These are phyloP conservation scores for Patella depressa DNA, from an alignment of 2,888 invertebrate genomes.

Conservation along the genomic window DNA sequence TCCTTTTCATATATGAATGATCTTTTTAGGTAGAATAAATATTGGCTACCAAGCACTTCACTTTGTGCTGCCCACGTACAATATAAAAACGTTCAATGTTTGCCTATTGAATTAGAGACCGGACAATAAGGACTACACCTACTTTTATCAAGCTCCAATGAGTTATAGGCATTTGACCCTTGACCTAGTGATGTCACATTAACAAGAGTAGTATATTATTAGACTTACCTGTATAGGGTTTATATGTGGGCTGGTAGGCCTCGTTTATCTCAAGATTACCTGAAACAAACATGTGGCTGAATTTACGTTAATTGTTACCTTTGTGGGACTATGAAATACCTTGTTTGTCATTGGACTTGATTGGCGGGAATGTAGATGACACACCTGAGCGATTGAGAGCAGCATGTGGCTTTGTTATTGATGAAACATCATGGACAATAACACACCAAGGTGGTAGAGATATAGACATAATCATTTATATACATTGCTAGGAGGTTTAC, in stretches of 20 bases:
- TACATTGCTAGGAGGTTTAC: too few species aligned
- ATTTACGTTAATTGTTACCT: not conserved
- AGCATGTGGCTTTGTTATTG: not conserved
- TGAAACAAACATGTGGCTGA: conserved; percentile 8
- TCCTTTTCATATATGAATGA: too few species aligned
- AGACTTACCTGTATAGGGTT: not conserved
- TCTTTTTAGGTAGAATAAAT: too few species aligned
- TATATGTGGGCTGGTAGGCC: not conserved
- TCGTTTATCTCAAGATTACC: conserved; percentile 2
- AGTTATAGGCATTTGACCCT: conserved; percentile 15
- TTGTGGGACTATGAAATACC: too few species aligned
- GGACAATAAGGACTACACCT: not conserved
- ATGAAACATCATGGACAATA: too few species aligned
- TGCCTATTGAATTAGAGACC: too few species aligned
- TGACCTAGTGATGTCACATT: conserved; percentile 21
- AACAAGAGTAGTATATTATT: not conserved
- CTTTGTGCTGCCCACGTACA: too few species aligned
- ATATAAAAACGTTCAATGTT: too few species aligned
- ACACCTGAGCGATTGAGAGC: not conserved
- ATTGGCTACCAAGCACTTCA: too few species aligned
- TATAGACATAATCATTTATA: too few species aligned
- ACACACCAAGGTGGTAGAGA: too few species aligned
- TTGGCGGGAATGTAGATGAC: conserved; percentile 4
- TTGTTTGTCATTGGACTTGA: not conserved
- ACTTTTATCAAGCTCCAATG: conserved; percentile 1